Base-by-base conservation (phyloP, 2,888 invertebrate species). In the Macaria liturata region DNA sequence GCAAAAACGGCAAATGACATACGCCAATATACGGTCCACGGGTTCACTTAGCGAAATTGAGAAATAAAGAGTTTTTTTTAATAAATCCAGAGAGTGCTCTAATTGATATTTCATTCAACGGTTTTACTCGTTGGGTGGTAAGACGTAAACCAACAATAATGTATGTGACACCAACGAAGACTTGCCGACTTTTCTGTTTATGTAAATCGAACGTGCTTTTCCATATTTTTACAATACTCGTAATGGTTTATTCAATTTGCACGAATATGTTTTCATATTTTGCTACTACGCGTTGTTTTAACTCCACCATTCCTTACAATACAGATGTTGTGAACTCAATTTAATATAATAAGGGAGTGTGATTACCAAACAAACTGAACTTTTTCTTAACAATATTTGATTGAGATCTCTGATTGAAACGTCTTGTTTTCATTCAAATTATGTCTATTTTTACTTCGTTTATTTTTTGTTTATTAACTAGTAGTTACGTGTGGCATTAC, bases 91-190 rank as follows among this genome's bases (percentile, higher is more conserved):
- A 86, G 85, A 81, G 71, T 83, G 80, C 80, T 86, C 86, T 88
- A 90, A 91, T 91, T 91, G 88, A 90, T 88, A 90, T 88, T 88
- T 88, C 84, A 88, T 87, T 85, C 88, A 85, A 79, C 80, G 81
- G 80, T 81, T 82, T 79, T 77, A 76, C 88, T 82, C 80, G 75
- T 79, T 91, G 91, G 91, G 91, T 91, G 91, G 91, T 83, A 75
- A 73, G 66, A 76, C 76, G 78, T 79, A 82, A 82, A 84, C 84
- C 81, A 83, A 80, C 80, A 78, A 78, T 80, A 84, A 81, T 80
- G 79, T 79, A 83, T 78, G 76, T 82, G 81, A 87, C 83, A 83
- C 86, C 83, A 73, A 72, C 75, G 75, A 71, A 71, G 76, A 70
- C 71, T 74, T 66, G 54, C 72, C 71, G 70, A 69, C 66, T 67